Base-by-base conservation (phyloP, 2,797 vertebrate genomes). In the Loris lydekkerianus region DNA sequence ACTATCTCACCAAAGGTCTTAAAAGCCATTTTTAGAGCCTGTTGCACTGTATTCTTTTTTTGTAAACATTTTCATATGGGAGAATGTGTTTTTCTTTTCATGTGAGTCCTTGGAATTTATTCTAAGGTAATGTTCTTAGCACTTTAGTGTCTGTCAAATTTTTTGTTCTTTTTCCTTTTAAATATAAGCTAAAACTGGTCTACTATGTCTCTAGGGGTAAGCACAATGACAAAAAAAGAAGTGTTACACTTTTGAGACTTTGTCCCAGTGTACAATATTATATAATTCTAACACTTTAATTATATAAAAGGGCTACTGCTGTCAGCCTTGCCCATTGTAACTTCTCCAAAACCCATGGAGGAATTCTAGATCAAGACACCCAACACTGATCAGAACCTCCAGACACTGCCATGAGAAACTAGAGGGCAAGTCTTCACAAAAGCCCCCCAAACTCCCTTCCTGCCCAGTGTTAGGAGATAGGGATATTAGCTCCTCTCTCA, bases 81-180 rank as follows among this genome's bases (percentile, higher is more conserved):
- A 96, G 58, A 81, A 89, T 76, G 25, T 90, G 46, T 75, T 88
- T 96, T 72, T 94, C 9, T 92, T 88, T 95, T 88, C 18, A 9
- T 77, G 82, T 81, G 73, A 96, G 58, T 91, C 91, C 95, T 98
- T 96, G 88, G 96, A 91, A 60, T 78, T 73, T 69, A 73, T 92
- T 95, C 94, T 81, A 37, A 98, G 96, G 97, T 53, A 29, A 89
- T 88, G 58, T 69, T 94, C 82, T 92, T 91, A 89, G 97, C 97
- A 97, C 97, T 97, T 98, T 97, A 97, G 53, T 94, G 89, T 67
- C 60, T 86, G 18, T 95, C 61, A 73, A n/a, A 18, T 43, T 49
- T 81, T 49, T 88, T 31, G 37, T 56, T 20, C 9, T 76, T 67
- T 67, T 67, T n/a, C 31, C 34, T 15, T 49, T 81, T 61, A 89